These are phyloP conservation scores for Crepidodera aurea DNA, from an alignment of 2,888 invertebrate genomes.

Conservation along the genomic window DNA sequence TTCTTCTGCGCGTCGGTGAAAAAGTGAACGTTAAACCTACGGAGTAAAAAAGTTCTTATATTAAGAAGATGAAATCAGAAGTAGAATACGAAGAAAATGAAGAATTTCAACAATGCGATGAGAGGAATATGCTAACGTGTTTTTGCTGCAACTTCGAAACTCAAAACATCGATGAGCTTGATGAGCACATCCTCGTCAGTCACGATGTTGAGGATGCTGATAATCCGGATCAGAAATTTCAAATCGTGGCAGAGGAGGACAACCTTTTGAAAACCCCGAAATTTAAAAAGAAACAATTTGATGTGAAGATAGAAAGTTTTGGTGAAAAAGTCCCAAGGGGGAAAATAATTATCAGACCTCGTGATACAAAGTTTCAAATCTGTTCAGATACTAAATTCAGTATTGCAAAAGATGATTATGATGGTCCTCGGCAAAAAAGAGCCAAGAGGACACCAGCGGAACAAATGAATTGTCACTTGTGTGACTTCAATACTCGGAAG, in stretches of 20 bases:
- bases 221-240: constrained; percentile 20
- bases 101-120: background rate
- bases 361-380: constrained; percentile 2
- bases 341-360: background rate
- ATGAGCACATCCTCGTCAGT: constrained; percentile 40
- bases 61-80: constrained; percentile 19
- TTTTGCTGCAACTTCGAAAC: constrained; percentile 41
- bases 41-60: constrained; percentile 13
- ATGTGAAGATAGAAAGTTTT: background rate
- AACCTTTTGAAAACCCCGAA: background rate
- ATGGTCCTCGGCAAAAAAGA: background rate
- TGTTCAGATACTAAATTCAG: background rate
- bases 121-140: constrained; percentile 34
- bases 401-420: background rate
- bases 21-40: constrained; percentile 21
- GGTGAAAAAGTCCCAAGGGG: background rate
- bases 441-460: constrained; percentile 12
- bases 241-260: constrained; percentile 13
- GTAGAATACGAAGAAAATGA: constrained; percentile 16
- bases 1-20: constrained; percentile 27
- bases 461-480: constrained; percentile 19
- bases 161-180: constrained; percentile 41
- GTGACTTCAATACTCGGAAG: constrained; percentile 12
- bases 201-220: constrained; percentile 37
- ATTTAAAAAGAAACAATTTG: background rate